phyloP scores from a whole-genome alignment of 2,797 vertebrate genomes.

The Falco cherrug region DNA sequence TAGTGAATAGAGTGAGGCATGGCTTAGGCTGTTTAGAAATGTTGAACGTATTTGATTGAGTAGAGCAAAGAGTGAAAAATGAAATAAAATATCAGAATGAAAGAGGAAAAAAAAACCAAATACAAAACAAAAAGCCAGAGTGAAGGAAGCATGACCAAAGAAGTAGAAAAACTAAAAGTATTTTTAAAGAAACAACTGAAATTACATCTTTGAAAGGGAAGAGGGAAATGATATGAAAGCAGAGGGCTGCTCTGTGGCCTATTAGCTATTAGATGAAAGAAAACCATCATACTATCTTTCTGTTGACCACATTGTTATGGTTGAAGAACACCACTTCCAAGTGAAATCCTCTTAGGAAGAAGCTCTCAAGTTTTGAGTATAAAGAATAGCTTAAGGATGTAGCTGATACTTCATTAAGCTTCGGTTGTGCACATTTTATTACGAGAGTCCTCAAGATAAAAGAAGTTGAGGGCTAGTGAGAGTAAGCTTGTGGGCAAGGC shows the following conservation, averaged over 20 bases:
- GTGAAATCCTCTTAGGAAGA: background rate
- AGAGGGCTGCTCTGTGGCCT: background rate
- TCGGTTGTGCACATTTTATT: background rate
- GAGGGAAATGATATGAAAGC: background rate
- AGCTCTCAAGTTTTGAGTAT: background rate
- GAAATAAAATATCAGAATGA: background rate
- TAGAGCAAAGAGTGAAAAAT: background rate
- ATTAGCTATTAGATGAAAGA: background rate
- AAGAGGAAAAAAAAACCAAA: fast-evolving
- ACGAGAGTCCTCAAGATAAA: background rate
- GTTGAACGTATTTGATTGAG: background rate
- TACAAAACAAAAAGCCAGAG: background rate
- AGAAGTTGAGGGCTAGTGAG: background rate
- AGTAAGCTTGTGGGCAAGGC: background rate
- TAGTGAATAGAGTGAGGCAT: background rate
- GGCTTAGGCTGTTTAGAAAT: background rate
- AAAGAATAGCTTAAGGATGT: background rate
- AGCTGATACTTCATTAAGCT: background rate
- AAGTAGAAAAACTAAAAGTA: background rate
- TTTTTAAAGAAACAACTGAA: background rate
- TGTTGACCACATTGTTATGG: background rate
- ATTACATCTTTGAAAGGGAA: background rate
- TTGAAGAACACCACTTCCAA: background rate
- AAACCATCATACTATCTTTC: background rate
- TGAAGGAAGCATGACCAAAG: background rate